Base-by-base conservation (phyloP, 2,888 invertebrate genomes). In the Patella ulyssiponensis region DNA sequence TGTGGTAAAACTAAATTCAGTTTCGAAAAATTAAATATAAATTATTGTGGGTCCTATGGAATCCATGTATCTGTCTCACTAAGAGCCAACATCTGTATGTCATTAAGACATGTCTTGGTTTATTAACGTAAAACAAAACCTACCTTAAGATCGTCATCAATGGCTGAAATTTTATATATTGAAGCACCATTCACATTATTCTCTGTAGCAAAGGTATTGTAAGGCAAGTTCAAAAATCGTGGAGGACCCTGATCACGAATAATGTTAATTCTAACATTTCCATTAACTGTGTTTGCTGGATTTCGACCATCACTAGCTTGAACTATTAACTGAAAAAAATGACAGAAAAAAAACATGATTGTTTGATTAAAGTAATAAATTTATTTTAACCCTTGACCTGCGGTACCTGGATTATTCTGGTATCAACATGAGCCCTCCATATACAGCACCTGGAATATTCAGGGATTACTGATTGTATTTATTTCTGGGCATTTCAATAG, bases 111-210 rank as follows among this genome's bases (percentile, higher is more conserved):
- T 17, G 7, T 20, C 64, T 64, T n/a, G 12, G 17, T 20, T n/a
- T 17, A 20, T 64, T 20, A 11, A 20, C 20, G n/a, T 64, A 64
- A 69, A 52, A 69, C 53, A 75, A 51, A 73, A 76, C 79, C 73
- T 51, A 81, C 81, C 69, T 58, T 51, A 9, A 33, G 33, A 64
- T 82, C 82, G 33, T 15, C 58, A 73, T 82, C 82, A 20, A 9
- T 23, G 17, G 79, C 82, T 52, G 58, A 44, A 51, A 82, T 71
- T 27, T 17, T 76, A 20, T 64, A 71, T n/a, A 79, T 75, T 27
- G 64, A 64, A 12, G 11, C 23, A 12, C 64, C 64, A 20, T 64
- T 20, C 23, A 11, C 12, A 64, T 20, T 23, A 5, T 14, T 20
- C 23, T 64, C 64, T 64, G 20, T 12, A 23, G 23, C 20, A 14